Conservation (phyloP, 2,113 vertebrate genomes). For the Tylochromis polylepis region DNA sequence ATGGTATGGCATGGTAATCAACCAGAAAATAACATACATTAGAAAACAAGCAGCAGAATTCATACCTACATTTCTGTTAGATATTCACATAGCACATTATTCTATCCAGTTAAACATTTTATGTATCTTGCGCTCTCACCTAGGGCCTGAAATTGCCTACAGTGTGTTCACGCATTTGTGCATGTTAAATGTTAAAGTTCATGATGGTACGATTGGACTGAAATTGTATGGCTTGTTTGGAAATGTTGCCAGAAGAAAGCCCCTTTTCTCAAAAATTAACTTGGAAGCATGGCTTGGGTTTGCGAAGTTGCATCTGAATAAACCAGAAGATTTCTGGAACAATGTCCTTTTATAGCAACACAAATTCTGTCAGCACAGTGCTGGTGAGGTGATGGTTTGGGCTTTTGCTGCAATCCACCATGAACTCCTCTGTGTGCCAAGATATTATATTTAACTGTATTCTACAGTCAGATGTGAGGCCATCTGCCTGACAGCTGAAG, state of each 20-base stretch:
- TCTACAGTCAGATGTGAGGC: background rate
- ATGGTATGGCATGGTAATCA: no score
- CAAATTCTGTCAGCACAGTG: accelerated
- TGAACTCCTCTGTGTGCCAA: no score
- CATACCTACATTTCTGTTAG: background rate
- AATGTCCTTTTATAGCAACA: background rate
- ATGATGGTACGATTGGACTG: background rate
- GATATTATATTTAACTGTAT: background rate
- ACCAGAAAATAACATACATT: background rate
- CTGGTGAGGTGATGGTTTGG: background rate
- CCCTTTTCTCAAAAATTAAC: background rate
- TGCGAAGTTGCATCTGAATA: background rate
- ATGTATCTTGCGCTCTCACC: accelerated
- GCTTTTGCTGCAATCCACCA: background rate
- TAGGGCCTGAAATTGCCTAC: background rate
- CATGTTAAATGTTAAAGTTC: background rate
- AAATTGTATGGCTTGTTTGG: background rate
- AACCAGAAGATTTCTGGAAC: background rate
- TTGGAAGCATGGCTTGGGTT: background rate
- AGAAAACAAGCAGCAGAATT: background rate
- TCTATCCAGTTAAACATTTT: background rate
- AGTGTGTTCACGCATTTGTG: accelerated
- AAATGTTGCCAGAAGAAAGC: no score
- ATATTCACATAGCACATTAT: background rate
- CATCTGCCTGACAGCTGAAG: background rate